Evolutionary conservation across 2,113 vertebrate genomes (phyloP), one percentile per base, ranked within the genome.

Genomic region (Ammodytes dubius): DNA sequence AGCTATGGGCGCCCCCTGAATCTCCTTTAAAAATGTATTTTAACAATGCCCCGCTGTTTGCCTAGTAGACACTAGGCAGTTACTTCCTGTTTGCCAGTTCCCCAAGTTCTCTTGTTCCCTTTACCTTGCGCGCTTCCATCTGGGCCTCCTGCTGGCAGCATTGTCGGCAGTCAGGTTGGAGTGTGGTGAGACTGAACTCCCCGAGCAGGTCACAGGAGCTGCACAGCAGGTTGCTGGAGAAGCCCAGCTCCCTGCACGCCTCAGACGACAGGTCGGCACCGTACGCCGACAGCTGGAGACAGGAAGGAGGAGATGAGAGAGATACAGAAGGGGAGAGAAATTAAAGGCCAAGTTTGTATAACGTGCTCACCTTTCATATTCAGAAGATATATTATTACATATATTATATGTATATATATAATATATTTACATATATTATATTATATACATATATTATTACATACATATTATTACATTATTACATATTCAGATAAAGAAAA

Each of bases 121-220:
- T 66, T 93, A 99, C 98, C 97, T 99, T 99, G 93, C 96, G 97
- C 1, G 91, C 95, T 90, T 98, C 98, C 84, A 98, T 54, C 78
- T 96, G 97, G 77, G 96, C 97, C 94, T 99, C 98, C 93, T 98
- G 97, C 90, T 99, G 98, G 90, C 98, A 99, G 93, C 98, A 99
- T 6, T 96, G 95, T 74, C 94, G 93, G 93, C 98, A 99, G 83
- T 96, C 92, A 0, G 96, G 96, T 78, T 98, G 96, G 74, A 99
- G 78, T 77, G 94, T 94, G 54, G 92, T 94, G 74, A 99, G 95
- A 82, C 61, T 96, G 94, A 99, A 99, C 92, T 98, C 97, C 19
- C 96, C 96, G 47, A 99, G 97, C 70, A 99, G 95, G 84, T 95
- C 97, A 92, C 98, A 99, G 77, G 98, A 99, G 93, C 96, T 99